A percentile compares a stretch with the other conserved stretches of the same genome.
Conservation (phyloP, 2,888 invertebrate species). For the Orthosia cruda region DNA sequence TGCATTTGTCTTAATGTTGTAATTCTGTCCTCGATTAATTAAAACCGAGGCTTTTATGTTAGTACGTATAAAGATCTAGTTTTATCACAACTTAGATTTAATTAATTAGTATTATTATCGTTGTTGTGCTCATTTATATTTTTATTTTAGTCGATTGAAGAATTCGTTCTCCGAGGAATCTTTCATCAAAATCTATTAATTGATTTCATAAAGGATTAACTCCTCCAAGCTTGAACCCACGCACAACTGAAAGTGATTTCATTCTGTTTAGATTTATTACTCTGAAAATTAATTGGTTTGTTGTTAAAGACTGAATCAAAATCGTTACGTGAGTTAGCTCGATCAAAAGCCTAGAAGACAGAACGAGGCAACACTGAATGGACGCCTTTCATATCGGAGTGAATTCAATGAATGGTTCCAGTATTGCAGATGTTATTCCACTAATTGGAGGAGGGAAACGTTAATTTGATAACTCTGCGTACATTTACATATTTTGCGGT, state of each 20-base stretch:
- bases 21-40: slow-evolving; percentile 25
- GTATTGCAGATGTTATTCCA: slow-evolving; percentile 72
- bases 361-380: slow-evolving; percentile 73
- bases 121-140: not conserved
- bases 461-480: slow-evolving; percentile 78
- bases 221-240: not conserved
- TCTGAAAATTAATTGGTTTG: slow-evolving; percentile 53
- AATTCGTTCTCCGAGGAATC: not conserved
- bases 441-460: slow-evolving; percentile 79
- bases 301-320: slow-evolving; percentile 40
- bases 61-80: not conserved
- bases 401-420: slow-evolving; percentile 62
- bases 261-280: slow-evolving; percentile 39
- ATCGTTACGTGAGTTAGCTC: slow-evolving; percentile 34
- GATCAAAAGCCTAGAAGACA: slow-evolving; percentile 59
- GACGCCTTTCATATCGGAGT: slow-evolving; percentile 61
- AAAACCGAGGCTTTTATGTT: not conserved
- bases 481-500: slow-evolving; percentile 74
- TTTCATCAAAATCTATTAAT: not conserved
- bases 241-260: not conserved
- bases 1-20: slow-evolving; percentile 21
- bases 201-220: slow-evolving; percentile 9
- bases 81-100: not conserved
- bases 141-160: slow-evolving; percentile 2
- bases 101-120: not conserved